phyloP scores from a whole-genome alignment of 2,888 invertebrate genomes.

The Rugalucina vietnamica region DNA sequence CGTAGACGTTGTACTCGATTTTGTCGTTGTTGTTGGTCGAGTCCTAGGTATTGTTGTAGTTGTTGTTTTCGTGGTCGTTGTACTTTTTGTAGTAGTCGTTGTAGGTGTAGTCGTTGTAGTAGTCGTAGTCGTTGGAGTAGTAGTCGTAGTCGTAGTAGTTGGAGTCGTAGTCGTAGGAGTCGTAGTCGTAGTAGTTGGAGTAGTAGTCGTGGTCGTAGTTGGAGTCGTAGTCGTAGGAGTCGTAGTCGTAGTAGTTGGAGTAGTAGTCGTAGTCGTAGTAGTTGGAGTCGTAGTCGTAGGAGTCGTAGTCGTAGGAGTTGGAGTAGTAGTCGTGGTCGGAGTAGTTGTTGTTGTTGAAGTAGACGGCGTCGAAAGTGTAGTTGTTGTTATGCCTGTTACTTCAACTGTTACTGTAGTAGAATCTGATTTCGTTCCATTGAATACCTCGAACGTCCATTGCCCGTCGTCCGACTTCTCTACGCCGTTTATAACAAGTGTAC shows the following conservation, averaged over 20 bases:
- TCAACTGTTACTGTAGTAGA: slow-evolving; percentile 33
- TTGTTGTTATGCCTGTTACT: slow-evolving; percentile 53
- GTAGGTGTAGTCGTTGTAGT: neutral
- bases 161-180: neutral
- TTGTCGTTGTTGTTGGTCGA: neutral
- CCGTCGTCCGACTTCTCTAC: slow-evolving; percentile 51
- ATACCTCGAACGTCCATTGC: slow-evolving; percentile 54
- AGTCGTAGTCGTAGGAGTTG: slow-evolving; percentile 29
- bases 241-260: neutral
- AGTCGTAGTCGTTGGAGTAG: neutral
- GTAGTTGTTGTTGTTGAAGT: slow-evolving; percentile 44
- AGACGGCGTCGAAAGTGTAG: slow-evolving; percentile 50
- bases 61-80: neutral
- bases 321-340: slow-evolving; percentile 42
- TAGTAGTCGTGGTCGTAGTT: neutral
- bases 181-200: neutral
- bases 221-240: slow-evolving; percentile 8
- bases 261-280: slow-evolving; percentile 20
- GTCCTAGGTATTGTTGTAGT: neutral
- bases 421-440: slow-evolving; percentile 54
- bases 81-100: neutral
- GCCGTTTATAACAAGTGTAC: slow-evolving; percentile 56
- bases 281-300: slow-evolving; percentile 24
- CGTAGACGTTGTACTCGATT: neutral
- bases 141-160: neutral